Percentiles rank a stretch among this genome's conserved stretches.
Conservation (phyloP, 2,888 invertebrate genomes). For the Aricia artaxerxes region DNA sequence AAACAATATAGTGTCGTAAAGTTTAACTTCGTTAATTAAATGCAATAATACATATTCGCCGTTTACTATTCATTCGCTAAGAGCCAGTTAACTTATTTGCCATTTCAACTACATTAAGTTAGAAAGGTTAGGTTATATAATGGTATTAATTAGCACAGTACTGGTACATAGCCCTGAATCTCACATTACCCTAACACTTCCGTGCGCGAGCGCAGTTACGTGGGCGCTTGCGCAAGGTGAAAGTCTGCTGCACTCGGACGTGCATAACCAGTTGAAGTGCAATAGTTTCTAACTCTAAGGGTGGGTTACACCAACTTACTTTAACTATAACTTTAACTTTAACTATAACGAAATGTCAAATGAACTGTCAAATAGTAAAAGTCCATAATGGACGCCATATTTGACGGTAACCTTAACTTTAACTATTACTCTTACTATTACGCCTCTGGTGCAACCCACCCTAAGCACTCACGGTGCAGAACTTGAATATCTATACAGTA, state of each 20-base stretch:
- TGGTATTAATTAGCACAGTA: constrained; percentile 26
- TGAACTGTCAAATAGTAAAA: no score
- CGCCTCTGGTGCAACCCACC: constrained; percentile 38
- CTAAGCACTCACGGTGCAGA: constrained; percentile 26
- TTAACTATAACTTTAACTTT: no score
- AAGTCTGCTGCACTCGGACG: constrained; percentile 74
- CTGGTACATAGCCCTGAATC: constrained; percentile 41
- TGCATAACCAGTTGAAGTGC: constrained; percentile 64
- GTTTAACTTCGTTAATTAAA: no score
- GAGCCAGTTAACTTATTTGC: not conserved
- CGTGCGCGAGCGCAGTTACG: constrained; percentile 74
- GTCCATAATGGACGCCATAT: no score
- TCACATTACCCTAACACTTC: constrained; percentile 73
- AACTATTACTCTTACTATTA: no score
- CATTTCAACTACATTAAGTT: not conserved
- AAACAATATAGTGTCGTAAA: no score
- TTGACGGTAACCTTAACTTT: no score
- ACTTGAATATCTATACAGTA: not conserved
- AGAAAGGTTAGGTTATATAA: constrained; percentile 20
- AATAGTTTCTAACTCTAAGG: constrained; percentile 51
- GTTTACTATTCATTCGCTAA: not conserved
- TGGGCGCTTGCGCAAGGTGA: constrained; percentile 79
- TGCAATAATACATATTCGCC: not conserved
- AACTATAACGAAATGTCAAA: no score
- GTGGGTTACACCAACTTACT: no score